Evolutionary conservation across 1,140 invertebrate genomes (phyloP), one percentile per base, ranked within the genome.

Genomic region (Venturia canescens): DNA sequence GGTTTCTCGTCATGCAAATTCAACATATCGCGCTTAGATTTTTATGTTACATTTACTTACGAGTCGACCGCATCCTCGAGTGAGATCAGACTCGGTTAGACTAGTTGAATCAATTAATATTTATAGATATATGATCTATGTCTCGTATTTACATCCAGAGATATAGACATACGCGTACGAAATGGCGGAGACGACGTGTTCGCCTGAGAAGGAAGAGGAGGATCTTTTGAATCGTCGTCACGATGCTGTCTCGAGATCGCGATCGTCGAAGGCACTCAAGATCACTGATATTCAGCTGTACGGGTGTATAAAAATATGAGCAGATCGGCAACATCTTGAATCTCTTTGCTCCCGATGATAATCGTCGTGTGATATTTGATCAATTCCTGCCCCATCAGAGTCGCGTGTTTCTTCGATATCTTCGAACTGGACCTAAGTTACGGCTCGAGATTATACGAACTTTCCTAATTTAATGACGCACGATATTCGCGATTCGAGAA

Each of bases 141-240:
- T 44, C n/a, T 23, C 21, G 21, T 57, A 53, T 53, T n/a, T 57
- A 21, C 21, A 21, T 57, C n/a, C 60, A 23, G 4, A 23, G n/a
- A 23, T 26, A 63, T 26, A 18, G 3, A 4, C 0, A 69, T 31
- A 27, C 3, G 16, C 16, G 5, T 18, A 18, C 31, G 44, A 27
- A 31, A 74, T 27, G 26, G 48, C 67, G 50, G 44, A 53, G 50
- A 57, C 38, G 29, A 70, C 31, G 31, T 69, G 66, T 69, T 69
- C 31, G 66, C 29, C 27, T 31, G 29, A 31, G 66, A 69, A 69
- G 13, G 7, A 16, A 44, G 9, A 44, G 29, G 75, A 66, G 48
- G 72, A 34, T 34, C 60, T 29, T 72, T 80, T 80, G 60, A 69
- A 69, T 69, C 69, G 50, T 80, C 78, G 53, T 76, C 44, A 66